These are phyloP conservation scores for Peromyscus maniculatus DNA, from an alignment of 2,113 vertebrate genomes.

Conservation along the genomic window DNA sequence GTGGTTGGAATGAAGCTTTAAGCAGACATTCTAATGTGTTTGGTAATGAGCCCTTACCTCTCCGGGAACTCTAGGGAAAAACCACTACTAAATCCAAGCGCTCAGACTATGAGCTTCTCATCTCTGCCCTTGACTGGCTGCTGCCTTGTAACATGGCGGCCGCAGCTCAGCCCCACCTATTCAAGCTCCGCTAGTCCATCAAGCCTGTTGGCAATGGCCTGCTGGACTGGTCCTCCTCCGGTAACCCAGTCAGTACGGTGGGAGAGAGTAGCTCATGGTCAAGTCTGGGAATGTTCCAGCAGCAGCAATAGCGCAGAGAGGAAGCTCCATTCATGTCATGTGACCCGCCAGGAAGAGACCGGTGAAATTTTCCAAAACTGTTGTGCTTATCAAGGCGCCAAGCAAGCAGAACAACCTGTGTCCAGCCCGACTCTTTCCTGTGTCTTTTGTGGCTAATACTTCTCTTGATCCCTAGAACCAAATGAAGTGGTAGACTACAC, in stretches of 20 bases:
- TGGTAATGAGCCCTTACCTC: slow-evolving; percentile 1
- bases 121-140: not conserved
- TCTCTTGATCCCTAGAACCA: slow-evolving; percentile 26
- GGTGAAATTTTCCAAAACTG: not conserved
- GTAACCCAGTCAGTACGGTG: not conserved
- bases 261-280: not conserved
- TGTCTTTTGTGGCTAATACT: not conserved
- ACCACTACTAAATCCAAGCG: not conserved
- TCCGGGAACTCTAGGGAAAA: not conserved
- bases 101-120: not conserved
- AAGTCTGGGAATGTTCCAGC: not conserved
- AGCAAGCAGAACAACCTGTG: not conserved
- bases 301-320: not conserved
- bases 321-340: not conserved
- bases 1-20: slow-evolving; percentile 9
- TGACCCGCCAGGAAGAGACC: not conserved
- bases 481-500: not conserved
- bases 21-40: not conserved
- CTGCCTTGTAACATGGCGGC: not conserved
- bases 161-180: not conserved
- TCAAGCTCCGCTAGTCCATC: not conserved
- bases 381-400: not conserved
- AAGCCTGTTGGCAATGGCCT: not conserved
- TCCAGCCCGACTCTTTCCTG: not conserved
- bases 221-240: not conserved